phyloP scores from a whole-genome alignment of 2,797 vertebrate genomes.

The Chelmon rostratus region DNA sequence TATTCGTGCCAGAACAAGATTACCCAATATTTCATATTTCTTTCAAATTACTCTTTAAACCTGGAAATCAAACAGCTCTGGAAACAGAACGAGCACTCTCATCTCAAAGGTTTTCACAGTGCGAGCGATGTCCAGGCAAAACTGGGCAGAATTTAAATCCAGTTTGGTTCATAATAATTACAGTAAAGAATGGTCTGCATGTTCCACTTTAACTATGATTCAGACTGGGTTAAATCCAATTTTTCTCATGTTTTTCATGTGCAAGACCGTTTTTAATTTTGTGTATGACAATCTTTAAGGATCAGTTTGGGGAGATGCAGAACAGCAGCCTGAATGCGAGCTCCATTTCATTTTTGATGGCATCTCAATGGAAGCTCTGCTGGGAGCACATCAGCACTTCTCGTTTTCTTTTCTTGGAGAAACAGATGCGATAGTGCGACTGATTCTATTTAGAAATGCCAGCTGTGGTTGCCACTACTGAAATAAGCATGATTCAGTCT shows the following conservation, averaged over 20 bases:
- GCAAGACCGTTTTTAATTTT: neutral
- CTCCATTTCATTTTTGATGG: slow-evolving; percentile 12
- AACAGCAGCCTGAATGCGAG: slow-evolving; percentile 8
- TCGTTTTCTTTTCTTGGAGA: neutral
- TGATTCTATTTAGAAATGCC: slow-evolving; percentile 13
- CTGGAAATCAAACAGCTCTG: neutral
- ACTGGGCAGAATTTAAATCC: slow-evolving; percentile 2
- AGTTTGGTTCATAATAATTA: slow-evolving; percentile 2
- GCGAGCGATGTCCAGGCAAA: neutral
- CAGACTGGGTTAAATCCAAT: neutral
- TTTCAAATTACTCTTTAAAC: neutral
- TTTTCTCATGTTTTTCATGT: neutral
- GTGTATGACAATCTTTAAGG: neutral
- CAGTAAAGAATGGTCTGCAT: neutral
- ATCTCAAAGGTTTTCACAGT: neutral
- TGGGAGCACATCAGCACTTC: slow-evolving; percentile 15
- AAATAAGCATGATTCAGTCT: neutral
- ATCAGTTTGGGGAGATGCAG: neutral
- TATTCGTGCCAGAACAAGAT: neutral
- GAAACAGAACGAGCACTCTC: neutral
- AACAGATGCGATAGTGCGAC: slow-evolving; percentile 10
- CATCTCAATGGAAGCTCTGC: slow-evolving; percentile 1
- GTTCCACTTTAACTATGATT: neutral
- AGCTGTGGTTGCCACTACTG: neutral
- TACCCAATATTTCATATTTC: neutral